Evolutionary conservation across 2,113 vertebrate genomes (phyloP).

Genomic region (Aptenodytes patagonicus): DNA sequence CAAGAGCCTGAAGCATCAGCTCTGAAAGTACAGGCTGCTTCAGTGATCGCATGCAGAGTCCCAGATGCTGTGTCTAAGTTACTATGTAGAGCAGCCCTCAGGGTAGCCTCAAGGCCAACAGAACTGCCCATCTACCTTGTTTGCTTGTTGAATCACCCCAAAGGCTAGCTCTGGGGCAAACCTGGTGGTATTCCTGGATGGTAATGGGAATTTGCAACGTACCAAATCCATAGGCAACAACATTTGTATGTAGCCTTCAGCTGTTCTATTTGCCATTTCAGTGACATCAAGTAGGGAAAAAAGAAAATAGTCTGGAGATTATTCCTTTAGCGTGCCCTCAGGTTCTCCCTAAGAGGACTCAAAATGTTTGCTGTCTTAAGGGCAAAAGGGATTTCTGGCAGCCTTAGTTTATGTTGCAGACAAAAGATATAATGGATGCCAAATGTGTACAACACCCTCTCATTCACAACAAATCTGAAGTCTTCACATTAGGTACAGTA

Average conservation of each 20-base stretch:
- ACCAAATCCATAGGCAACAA: not conserved
- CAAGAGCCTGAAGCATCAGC: constrained; percentile 4
- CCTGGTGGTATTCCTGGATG: not conserved
- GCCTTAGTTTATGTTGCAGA: not conserved
- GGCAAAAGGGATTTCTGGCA: not conserved
- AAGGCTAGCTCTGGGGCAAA: not conserved
- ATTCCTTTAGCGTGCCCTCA: not conserved
- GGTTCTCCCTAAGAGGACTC: not conserved
- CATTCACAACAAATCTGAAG: not conserved
- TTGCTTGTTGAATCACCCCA: not conserved
- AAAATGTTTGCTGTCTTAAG: not conserved
- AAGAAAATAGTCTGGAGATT: not conserved
- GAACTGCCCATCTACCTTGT: not conserved
- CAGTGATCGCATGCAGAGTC: not conserved
- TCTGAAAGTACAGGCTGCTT: constrained; percentile 4
- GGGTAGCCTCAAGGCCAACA: constrained; percentile 9
- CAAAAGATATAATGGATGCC: not conserved
- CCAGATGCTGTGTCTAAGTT: not conserved
- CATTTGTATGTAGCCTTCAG: not conserved
- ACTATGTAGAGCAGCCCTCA: not conserved
- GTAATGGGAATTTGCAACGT: not conserved
- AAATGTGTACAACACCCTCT: not conserved
- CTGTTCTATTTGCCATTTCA: constrained; percentile 12
- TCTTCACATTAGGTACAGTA: not conserved
- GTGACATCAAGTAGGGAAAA: not conserved